These are phyloP conservation scores for Scaptomyza pallida DNA, from an alignment of 1,140 invertebrate genomes.

Conservation along the genomic window DNA sequence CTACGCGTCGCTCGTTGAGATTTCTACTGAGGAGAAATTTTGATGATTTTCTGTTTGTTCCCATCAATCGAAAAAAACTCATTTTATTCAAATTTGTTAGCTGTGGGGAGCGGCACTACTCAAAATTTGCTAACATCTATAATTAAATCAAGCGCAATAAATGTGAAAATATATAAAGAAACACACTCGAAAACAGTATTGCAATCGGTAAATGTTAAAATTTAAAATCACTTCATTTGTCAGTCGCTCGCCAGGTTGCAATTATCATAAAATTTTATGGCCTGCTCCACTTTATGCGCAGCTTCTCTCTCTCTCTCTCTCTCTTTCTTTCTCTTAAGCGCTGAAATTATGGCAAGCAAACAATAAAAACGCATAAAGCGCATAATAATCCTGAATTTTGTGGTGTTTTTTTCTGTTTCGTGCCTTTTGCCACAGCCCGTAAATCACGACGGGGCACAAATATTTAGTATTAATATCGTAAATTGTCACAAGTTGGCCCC, in stretches of 20 bases:
- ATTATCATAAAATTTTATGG: constrained; percentile 80
- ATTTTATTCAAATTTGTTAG: constrained; percentile 39
- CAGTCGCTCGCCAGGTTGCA: constrained; percentile 57
- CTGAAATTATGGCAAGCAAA: constrained; percentile 74
- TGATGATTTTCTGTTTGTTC: constrained; percentile 24
- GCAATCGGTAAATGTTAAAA: constrained; percentile 27
- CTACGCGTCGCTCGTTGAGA: constrained; percentile 28
- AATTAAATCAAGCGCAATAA: constrained; percentile 47
- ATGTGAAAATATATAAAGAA: constrained; percentile 13
- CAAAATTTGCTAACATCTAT: constrained; percentile 40
- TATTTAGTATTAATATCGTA: constrained; percentile 83
- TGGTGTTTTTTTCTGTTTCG: not conserved
- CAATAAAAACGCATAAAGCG: constrained; percentile 77
- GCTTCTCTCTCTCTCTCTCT: constrained; percentile 37
- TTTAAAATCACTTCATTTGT: constrained; percentile 75
- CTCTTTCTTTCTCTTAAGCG: constrained; percentile 61
- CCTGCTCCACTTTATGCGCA: constrained; percentile 77
- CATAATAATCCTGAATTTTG: constrained; percentile 63
- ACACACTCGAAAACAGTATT: constrained; percentile 6
- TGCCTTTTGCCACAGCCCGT: constrained; percentile 36
- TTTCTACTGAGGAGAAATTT: constrained; percentile 39
- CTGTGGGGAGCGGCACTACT: constrained; percentile 31
- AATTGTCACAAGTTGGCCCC: constrained; percentile 82
- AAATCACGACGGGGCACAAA: constrained; percentile 79
- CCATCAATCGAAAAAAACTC: not conserved